Percentiles rank a stretch among this genome's conserved stretches.
phyloP scores from a whole-genome alignment of 2,888 invertebrate genomes.

The Dryobota labecula region DNA sequence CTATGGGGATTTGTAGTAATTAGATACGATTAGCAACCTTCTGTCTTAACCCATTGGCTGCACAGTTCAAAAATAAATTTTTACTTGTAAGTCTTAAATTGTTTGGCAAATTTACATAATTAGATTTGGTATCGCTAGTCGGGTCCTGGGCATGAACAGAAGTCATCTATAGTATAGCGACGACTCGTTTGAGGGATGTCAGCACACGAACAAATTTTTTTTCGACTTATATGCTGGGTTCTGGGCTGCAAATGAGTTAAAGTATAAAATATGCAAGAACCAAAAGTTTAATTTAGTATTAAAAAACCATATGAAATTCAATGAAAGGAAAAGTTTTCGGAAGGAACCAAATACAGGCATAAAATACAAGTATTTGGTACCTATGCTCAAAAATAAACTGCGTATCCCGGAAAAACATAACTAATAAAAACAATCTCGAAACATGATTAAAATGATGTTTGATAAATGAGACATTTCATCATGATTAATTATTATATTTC shows the following conservation, averaged over 20 bases:
- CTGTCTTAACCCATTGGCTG: no score
- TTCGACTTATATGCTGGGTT: no score
- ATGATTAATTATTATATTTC: slow-evolving; percentile 50
- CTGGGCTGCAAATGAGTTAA: no score
- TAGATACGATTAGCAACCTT: neutral
- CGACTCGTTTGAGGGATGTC: no score
- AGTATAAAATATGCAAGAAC: neutral
- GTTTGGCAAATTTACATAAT: no score
- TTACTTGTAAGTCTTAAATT: no score
- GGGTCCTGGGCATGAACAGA: no score
- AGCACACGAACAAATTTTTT: no score
- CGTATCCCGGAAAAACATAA: slow-evolving; percentile 17
- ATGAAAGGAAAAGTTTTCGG: neutral
- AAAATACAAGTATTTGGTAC: slow-evolving; percentile 1
- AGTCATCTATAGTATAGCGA: no score
- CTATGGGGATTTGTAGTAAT: neutral
- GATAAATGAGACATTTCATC: slow-evolving; percentile 31
- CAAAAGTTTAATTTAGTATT: neutral
- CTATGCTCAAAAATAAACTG: slow-evolving; percentile 11
- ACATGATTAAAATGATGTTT: slow-evolving; percentile 29
- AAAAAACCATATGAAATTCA: neutral
- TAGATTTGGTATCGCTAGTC: no score
- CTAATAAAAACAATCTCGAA: neutral
- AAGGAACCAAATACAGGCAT: neutral
- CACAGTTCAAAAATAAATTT: no score